These are phyloP conservation scores for Mohoua ochrocephala DNA, from an alignment of 2,113 vertebrate species.

Conservation along the genomic window DNA sequence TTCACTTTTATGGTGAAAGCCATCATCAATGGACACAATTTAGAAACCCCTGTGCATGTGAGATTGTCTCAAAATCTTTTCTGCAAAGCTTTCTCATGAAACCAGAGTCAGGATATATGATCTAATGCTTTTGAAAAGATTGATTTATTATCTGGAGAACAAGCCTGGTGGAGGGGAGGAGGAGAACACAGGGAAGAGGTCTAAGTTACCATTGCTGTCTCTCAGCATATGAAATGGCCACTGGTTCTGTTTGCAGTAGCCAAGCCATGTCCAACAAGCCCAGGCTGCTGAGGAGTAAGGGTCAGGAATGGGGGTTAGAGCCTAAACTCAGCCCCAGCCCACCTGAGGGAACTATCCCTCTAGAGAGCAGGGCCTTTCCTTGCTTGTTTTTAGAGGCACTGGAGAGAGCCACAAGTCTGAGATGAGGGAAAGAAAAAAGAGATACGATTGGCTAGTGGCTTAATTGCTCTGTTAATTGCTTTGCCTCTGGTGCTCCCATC, in stretches of 20 bases:
- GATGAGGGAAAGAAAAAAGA: not conserved
- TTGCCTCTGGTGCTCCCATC: constrained; percentile 22
- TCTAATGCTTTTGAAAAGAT: not conserved
- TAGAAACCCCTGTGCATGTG: not conserved
- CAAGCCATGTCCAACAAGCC: not conserved
- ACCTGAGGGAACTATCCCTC: not conserved
- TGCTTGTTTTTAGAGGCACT: not conserved
- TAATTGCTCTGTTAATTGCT: constrained; percentile 58
- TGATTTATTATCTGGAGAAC: not conserved
- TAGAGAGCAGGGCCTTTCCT: not conserved
- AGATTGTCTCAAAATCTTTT: not conserved
- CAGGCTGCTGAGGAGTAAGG: not conserved
- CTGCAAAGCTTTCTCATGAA: not conserved
- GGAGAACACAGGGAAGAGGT: not conserved
- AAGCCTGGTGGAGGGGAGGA: not conserved
- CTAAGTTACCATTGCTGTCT: not conserved
- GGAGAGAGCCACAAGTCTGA: not conserved
- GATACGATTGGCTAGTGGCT: not conserved
- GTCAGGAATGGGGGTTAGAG: not conserved
- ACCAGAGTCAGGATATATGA: not conserved
- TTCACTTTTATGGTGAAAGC: not conserved
- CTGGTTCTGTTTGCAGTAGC: not conserved
- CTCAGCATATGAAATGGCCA: not conserved
- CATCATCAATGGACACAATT: rapidly evolving
- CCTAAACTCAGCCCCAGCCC: not conserved